Evolutionary conservation across 2,113 vertebrate genomes (phyloP).

Genomic region (Pelvicachromis taeniatus): DNA sequence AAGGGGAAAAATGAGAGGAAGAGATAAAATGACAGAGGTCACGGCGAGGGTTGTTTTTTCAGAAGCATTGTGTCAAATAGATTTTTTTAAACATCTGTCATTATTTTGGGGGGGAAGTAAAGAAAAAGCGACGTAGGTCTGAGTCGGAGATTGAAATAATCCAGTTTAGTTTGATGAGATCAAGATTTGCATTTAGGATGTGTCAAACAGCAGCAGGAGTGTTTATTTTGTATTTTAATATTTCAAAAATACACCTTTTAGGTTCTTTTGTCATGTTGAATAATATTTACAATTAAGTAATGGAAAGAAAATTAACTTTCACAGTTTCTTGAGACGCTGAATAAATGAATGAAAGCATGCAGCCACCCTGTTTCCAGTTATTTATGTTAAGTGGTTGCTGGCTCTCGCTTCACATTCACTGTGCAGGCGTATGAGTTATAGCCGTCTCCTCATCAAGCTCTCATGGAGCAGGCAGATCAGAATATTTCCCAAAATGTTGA

Average conservation of each 20-base stretch:
- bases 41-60: constrained; percentile 21
- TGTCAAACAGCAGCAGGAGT: neutral
- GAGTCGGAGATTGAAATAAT: neutral
- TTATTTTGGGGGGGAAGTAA: neutral
- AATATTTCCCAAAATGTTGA: neutral
- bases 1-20: constrained; percentile 25
- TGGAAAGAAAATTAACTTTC: neutral
- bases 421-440: neutral
- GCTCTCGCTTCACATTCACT: neutral
- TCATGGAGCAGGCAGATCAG: neutral
- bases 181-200: neutral
- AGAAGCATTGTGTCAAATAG: neutral
- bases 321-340: neutral
- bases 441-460: neutral
- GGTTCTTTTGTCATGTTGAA: neutral
- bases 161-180: neutral
- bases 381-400: neutral
- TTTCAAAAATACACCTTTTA: neutral
- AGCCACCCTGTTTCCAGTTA: neutral
- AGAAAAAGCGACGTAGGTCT: neutral
- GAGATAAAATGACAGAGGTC: constrained; percentile 37
- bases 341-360: neutral
- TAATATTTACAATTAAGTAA: neutral
- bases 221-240: neutral
- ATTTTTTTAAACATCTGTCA: neutral